Evolutionary conservation across 2,797 vertebrate species (phyloP).

Genomic region (Gephyroberyx darwinii): DNA sequence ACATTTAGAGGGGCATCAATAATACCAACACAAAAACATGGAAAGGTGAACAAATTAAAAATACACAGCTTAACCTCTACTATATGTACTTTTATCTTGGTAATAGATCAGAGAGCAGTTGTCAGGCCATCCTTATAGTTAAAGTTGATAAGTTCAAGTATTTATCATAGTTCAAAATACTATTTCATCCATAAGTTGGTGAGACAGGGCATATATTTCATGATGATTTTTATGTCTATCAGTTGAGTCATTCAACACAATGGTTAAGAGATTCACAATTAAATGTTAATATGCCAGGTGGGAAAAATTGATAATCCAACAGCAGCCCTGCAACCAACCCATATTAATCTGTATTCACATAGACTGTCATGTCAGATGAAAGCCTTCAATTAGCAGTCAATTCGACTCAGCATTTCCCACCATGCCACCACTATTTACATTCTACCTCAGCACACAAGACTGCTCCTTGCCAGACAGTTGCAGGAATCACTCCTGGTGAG

Average conservation of each 20-base stretch:
- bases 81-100: slow-evolving; percentile 25
- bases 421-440: slow-evolving; percentile 72
- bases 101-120: slow-evolving; percentile 15
- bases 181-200: slow-evolving; percentile 40
- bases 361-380: slow-evolving; percentile 74
- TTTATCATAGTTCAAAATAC: slow-evolving; percentile 38
- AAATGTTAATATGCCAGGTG: slow-evolving; percentile 45
- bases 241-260: slow-evolving; percentile 53
- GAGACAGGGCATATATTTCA: slow-evolving; percentile 32
- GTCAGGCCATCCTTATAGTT: slow-evolving; percentile 17
- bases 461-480: slow-evolving; percentile 54
- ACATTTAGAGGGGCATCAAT: too few relatives aligned
- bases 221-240: slow-evolving; percentile 29
- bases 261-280: slow-evolving; percentile 45
- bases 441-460: slow-evolving; percentile 62
- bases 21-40: too few relatives aligned
- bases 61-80: background rate
- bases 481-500: slow-evolving; percentile 65
- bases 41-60: slow-evolving; percentile 1
- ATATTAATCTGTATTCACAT: slow-evolving; percentile 76
- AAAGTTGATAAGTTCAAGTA: slow-evolving; percentile 29
- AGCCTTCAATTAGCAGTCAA: slow-evolving; percentile 77
- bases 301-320: slow-evolving; percentile 67
- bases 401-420: slow-evolving; percentile 70
- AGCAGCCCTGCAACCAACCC: slow-evolving; percentile 54